These are phyloP conservation scores for Crocidura indochinensis DNA, from an alignment of 2,797 vertebrate species.

Conservation along the genomic window DNA sequence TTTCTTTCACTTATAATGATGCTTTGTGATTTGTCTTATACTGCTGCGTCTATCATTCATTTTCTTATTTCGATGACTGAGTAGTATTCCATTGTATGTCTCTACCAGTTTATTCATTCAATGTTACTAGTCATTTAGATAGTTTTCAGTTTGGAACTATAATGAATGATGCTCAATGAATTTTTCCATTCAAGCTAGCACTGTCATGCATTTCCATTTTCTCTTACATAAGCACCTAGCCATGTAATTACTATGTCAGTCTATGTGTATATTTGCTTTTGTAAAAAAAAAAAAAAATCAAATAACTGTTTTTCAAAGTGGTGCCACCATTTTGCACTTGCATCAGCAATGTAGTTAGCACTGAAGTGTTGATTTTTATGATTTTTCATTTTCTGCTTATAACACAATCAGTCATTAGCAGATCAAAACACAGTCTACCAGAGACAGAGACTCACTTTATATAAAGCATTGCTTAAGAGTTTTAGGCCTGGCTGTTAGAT, in stretches of 20 bases:
- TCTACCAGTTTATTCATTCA: neutral
- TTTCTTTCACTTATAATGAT: neutral
- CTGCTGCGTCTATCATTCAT: neutral
- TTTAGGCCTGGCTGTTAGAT: neutral
- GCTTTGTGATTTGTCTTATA: neutral
- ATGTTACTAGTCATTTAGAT: neutral
- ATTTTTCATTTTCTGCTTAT: neutral
- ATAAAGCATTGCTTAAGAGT: neutral
- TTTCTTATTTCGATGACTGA: neutral
- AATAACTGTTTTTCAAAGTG: constrained; percentile 29
- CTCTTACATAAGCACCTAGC: neutral
- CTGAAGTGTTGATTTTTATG: too few relatives aligned
- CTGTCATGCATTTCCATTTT: neutral
- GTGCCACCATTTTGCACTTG: neutral
- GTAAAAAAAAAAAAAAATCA: neutral
- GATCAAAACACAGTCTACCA: constrained; percentile 18
- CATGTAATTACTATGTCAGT: neutral
- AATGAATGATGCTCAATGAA: neutral
- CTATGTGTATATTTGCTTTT: neutral
- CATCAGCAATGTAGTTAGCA: neutral
- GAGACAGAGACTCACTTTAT: constrained; percentile 16
- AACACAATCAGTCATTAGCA: neutral
- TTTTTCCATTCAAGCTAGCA: neutral
- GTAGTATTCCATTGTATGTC: neutral
- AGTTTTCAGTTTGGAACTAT: constrained; percentile 4